Evolutionary conservation across 1,140 invertebrate species (phyloP).

Genomic region (Trichonephila clavata): DNA sequence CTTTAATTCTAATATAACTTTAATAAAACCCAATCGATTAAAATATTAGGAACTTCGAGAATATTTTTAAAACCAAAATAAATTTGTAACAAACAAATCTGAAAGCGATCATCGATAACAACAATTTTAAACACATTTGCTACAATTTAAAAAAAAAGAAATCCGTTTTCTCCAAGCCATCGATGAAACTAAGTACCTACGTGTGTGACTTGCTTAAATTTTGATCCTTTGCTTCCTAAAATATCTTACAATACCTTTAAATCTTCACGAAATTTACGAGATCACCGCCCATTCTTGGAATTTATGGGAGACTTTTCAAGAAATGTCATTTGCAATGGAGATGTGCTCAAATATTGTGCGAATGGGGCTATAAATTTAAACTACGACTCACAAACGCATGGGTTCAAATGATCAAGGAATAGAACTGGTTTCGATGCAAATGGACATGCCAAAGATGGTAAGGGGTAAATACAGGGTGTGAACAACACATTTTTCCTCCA

Average conservation of each 20-base stretch:
- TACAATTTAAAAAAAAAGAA: not conserved
- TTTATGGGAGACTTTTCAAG: not conserved
- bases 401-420: not conserved
- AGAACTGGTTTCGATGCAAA: not conserved
- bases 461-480: not conserved
- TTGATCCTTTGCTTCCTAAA: not conserved
- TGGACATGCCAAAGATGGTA: not conserved
- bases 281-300: not conserved
- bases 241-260: not conserved
- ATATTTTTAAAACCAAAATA: no score
- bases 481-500: not conserved
- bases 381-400: not conserved
- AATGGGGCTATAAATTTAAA: not conserved
- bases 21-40: no score
- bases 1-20: no score
- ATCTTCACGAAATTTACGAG: not conserved
- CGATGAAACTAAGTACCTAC: not conserved
- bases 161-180: not conserved
- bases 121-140: not conserved
- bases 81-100: no score
- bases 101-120: no score
- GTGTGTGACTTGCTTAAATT: not conserved
- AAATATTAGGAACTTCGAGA: no score
- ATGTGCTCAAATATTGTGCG: not conserved
- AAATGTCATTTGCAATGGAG: not conserved